Conservation (phyloP, 2,797 vertebrate species). For the Miichthys miiuy region DNA sequence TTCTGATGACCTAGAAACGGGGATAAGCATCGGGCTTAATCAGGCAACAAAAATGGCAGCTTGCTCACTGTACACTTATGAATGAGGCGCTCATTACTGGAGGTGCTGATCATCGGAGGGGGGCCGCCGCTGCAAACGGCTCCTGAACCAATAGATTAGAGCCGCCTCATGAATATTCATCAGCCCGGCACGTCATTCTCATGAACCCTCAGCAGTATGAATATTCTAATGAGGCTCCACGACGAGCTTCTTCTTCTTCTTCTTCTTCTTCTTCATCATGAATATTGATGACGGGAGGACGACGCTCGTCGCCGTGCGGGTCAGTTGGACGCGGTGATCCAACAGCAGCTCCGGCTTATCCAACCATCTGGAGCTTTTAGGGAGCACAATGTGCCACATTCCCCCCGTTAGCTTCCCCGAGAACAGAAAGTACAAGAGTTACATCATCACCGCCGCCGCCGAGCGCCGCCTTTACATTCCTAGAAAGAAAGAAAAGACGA, state of each 20-base stretch:
- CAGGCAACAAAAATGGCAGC: constrained; percentile 62
- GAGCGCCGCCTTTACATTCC: constrained; percentile 1
- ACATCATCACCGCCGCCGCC: constrained; percentile 17
- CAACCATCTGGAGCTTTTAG: constrained; percentile 76
- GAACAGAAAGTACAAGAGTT: constrained; percentile 14
- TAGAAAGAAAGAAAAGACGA: neutral
- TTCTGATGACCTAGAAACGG: constrained; percentile 71
- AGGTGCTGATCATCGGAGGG: constrained; percentile 43
- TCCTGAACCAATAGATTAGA: constrained; percentile 64
- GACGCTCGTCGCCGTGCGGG: constrained; percentile 26
- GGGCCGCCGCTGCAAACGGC: constrained; percentile 30
- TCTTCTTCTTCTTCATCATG: constrained; percentile 49
- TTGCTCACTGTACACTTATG: constrained; percentile 49
- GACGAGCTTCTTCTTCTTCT: constrained; percentile 44
- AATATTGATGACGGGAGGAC: constrained; percentile 77
- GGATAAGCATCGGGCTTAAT: constrained; percentile 65
- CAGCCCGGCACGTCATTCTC: constrained; percentile 66
- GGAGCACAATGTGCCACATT: constrained; percentile 35
- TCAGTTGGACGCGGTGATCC: constrained; percentile 60
- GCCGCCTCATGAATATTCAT: constrained; percentile 79
- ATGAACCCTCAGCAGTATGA: constrained; percentile 61
- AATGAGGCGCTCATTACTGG: constrained; percentile 55
- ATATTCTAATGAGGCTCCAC: constrained; percentile 81
- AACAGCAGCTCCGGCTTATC: constrained; percentile 58
- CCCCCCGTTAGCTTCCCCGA: neutral